phyloP scores from a whole-genome alignment of 1,140 invertebrate species.

The Brachionus asplanchnoidis region DNA sequence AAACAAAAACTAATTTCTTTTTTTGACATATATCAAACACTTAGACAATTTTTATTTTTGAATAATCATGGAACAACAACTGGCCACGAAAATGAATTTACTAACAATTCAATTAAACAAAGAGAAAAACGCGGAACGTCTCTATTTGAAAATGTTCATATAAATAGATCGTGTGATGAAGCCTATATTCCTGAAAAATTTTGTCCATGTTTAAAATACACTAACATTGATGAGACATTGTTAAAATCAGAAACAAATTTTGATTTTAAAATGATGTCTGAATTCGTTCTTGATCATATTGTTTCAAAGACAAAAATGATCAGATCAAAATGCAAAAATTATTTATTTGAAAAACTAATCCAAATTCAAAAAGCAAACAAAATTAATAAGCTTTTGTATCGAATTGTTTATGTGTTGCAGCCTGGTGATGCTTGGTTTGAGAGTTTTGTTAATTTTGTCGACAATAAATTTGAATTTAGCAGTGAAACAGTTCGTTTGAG shows the following conservation, averaged over 20 bases:
- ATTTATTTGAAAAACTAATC: background rate
- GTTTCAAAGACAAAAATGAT: background rate
- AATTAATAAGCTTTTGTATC: background rate
- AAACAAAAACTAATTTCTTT: background rate
- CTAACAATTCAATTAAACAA: background rate
- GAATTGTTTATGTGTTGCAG: background rate
- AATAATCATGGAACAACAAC: background rate
- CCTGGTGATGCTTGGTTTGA: slow-evolving; percentile 24
- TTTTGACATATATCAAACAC: background rate
- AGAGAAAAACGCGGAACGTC: background rate
- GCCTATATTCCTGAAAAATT: background rate
- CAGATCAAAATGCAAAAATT: background rate
- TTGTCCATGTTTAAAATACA: background rate
- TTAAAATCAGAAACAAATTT: background rate
- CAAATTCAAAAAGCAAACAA: background rate
- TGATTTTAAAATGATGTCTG: background rate
- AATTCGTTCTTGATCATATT: background rate
- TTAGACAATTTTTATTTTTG: background rate
- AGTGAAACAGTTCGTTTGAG: background rate
- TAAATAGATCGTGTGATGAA: background rate
- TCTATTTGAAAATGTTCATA: background rate
- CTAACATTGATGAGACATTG: background rate
- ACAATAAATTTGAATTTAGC: background rate
- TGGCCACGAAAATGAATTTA: background rate
- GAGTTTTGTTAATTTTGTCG: background rate